These are phyloP conservation scores for Podargus strigoides DNA, from an alignment of 2,797 vertebrate species.

Conservation along the genomic window DNA sequence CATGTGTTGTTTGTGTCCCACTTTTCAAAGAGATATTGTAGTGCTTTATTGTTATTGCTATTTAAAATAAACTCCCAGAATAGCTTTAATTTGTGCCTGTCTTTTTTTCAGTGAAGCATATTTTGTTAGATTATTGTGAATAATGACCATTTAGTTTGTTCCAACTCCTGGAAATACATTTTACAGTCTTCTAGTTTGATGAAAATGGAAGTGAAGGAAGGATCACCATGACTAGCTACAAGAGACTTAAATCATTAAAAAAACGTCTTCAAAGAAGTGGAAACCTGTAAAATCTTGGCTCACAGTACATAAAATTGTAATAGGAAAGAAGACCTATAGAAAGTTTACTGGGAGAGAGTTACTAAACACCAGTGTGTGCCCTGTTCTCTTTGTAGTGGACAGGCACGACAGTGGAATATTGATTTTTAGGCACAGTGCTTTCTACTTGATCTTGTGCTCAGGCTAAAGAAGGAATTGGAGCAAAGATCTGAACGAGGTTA, in stretches of 20 bases:
- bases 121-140: background rate
- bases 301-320: background rate
- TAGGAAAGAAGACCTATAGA: background rate
- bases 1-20: background rate
- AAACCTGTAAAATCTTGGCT: background rate
- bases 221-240: background rate
- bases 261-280: background rate
- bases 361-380: background rate
- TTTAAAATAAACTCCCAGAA: background rate
- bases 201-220: background rate
- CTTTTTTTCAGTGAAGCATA: background rate
- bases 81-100: background rate
- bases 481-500: background rate
- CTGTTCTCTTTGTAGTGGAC: background rate
- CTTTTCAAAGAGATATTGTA: background rate
- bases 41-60: conserved; percentile 10
- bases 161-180: background rate
- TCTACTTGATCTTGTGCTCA: background rate
- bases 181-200: too few relatives aligned
- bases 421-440: background rate
- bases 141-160: background rate
- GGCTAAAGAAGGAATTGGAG: background rate
- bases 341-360: background rate
- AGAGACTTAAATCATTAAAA: background rate
- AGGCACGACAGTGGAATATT: fast-evolving